These are phyloP conservation scores for Ochlodes sylvanus DNA, from an alignment of 2,888 invertebrate genomes.

Conservation along the genomic window DNA sequence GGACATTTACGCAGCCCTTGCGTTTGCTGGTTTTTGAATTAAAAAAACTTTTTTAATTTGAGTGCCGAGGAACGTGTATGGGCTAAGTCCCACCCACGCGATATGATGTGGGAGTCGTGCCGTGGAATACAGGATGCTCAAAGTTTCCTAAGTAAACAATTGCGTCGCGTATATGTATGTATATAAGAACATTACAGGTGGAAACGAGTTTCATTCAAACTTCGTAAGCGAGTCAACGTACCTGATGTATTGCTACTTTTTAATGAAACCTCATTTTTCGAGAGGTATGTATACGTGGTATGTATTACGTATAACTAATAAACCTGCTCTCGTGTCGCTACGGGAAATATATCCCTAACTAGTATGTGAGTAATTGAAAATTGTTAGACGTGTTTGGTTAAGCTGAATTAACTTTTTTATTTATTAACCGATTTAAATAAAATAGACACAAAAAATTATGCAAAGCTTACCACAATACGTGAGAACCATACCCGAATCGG, in stretches of 20 bases:
- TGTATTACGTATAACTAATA: too few relatives aligned
- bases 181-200: slow-evolving; percentile 5
- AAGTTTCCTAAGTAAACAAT: slow-evolving; percentile 9
- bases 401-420: too few relatives aligned
- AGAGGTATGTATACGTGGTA: too few relatives aligned
- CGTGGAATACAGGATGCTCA: slow-evolving; percentile 12
- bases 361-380: too few relatives aligned
- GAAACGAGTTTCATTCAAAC: not conserved
- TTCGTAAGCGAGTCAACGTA: not conserved
- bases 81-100: slow-evolving; percentile 12
- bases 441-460: too few relatives aligned
- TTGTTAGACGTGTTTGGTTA: too few relatives aligned
- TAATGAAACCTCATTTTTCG: not conserved
- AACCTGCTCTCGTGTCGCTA: too few relatives aligned
- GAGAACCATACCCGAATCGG: too few relatives aligned
- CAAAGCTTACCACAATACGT: too few relatives aligned
- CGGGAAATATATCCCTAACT: too few relatives aligned
- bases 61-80: slow-evolving; percentile 5
- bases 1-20: too few relatives aligned
- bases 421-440: too few relatives aligned
- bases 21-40: not conserved
- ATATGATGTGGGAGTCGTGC: slow-evolving; percentile 2
- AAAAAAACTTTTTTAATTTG: slow-evolving; percentile 13
- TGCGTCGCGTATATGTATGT: not conserved
- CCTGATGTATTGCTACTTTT: not conserved